Evolutionary conservation across 2,888 invertebrate genomes (phyloP).

Genomic region (Cataglyphis rosenhaueri): DNA sequence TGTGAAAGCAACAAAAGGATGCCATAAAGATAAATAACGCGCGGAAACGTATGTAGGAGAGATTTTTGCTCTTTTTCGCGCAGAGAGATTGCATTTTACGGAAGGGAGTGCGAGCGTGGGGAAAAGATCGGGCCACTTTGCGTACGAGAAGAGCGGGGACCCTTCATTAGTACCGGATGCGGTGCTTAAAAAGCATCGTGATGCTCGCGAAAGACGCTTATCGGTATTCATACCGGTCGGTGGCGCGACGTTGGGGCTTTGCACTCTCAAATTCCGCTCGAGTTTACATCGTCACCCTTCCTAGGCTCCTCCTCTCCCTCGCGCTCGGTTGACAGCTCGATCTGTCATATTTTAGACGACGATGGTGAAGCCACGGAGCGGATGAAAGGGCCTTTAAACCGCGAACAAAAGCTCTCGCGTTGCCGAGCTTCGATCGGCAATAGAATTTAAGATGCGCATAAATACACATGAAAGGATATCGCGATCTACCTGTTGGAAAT

Average conservation of each 20-base stretch:
- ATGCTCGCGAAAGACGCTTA: constrained; percentile 58
- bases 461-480: constrained; percentile 57
- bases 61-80: constrained; percentile 8
- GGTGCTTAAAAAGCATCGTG: constrained; percentile 57
- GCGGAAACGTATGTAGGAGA: neutral
- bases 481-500: constrained; percentile 61
- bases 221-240: constrained; percentile 58
- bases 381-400: constrained; percentile 72
- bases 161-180: constrained; percentile 51
- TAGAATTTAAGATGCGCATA: constrained; percentile 74
- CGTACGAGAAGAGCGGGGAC: neutral
- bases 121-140: neutral
- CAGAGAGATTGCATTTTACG: neutral
- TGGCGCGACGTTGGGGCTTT: constrained; percentile 47
- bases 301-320: neutral
- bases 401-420: constrained; percentile 70
- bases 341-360: constrained; percentile 77
- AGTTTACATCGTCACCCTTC: constrained; percentile 38
- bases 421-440: constrained; percentile 61
- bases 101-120: neutral
- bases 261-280: constrained; percentile 62
- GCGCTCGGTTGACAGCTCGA: constrained; percentile 57
- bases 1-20: constrained; percentile 14
- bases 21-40: constrained; percentile 35
- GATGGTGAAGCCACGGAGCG: constrained; percentile 66